Evolutionary conservation across 2,797 vertebrate species (phyloP).

Genomic region (Cetoscarus ocellatus): DNA sequence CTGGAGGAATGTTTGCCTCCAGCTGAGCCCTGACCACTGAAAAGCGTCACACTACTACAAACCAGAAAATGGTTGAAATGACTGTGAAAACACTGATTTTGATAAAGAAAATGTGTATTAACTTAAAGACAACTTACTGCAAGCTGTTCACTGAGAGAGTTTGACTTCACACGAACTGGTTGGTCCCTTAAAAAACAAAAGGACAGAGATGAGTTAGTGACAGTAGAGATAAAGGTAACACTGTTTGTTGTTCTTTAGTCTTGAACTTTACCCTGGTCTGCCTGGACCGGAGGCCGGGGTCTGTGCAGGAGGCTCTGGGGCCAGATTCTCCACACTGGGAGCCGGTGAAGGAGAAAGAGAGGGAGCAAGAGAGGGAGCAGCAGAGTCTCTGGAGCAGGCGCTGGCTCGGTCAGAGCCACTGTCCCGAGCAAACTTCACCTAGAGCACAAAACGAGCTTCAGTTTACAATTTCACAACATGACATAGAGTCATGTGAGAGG

Average conservation of each 20-base stretch:
- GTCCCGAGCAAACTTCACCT: constrained; percentile 94
- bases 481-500: background rate
- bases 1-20: too few relatives aligned
- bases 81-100: too few relatives aligned
- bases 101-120: background rate
- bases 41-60: too few relatives aligned
- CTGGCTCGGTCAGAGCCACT: constrained; percentile 84
- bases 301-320: constrained; percentile 78
- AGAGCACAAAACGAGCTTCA: constrained; percentile 23
- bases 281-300: constrained; percentile 77
- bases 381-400: constrained; percentile 86
- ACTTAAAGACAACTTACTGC: constrained; percentile 76
- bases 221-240: background rate
- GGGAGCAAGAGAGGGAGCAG: constrained; percentile 84
- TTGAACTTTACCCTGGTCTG: constrained; percentile 85
- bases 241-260: constrained; percentile 10
- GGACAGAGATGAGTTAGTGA: background rate
- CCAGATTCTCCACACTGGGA: constrained; percentile 84
- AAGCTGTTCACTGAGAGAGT: constrained; percentile 92
- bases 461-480: background rate
- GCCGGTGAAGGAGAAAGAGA: constrained; percentile 87
- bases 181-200: constrained; percentile 85
- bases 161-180: constrained; percentile 89
- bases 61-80: too few relatives aligned
- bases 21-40: too few relatives aligned